Evolutionary conservation across 2,113 vertebrate genomes (phyloP), one percentile per base, ranked within the genome.

Genomic region (Rhinolophus sinicus): DNA sequence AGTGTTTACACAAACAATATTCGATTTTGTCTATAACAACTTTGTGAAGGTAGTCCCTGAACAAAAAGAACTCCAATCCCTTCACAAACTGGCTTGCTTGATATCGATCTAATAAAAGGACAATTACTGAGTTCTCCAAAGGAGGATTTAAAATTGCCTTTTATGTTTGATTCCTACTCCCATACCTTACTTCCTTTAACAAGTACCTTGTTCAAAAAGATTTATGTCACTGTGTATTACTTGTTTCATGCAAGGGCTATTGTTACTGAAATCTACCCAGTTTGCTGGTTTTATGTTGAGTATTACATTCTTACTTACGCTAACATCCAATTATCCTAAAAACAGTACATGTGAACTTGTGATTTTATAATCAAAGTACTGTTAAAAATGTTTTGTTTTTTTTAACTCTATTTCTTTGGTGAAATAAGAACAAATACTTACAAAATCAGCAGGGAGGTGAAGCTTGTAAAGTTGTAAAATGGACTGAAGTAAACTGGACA

Each of bases 381-480:
- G 0, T 54, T 80, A 52, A 33, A 40, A 67, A 44, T 50, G 35
- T 56, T 47, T n/a, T n/a, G n/a, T n/a, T 72, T 38, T 58, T 38
- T 58, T 56, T 19, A 88, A 22, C 44, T 65, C 1, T n/a, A 28
- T 38, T 30, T 84, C 81, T 96, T 76, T 78, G 50, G 15, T 67
- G 28, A 88, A 60, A 73, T 47, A 14, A 77, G 95, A 94, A 76
- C 26, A 78, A 58, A 93, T 86, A 99, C 99, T 98, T 98, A 99
- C 99, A 44, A 99, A 99, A 84, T 99, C 98, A 52, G 99, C 98
- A 40, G 99, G 98, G 52, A 99, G 97, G 7, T 99, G 99, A 83
- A 99, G 99, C 86, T 98, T 99, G 78, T 99, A 98, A 80, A 99
- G 99, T 96, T 99, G 99, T 75, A 99, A 96, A 76, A 99, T 98